Evolutionary conservation across 2,888 invertebrate species (phyloP), one percentile per base, ranked within the genome.

Genomic region (Monochamus alternatus): DNA sequence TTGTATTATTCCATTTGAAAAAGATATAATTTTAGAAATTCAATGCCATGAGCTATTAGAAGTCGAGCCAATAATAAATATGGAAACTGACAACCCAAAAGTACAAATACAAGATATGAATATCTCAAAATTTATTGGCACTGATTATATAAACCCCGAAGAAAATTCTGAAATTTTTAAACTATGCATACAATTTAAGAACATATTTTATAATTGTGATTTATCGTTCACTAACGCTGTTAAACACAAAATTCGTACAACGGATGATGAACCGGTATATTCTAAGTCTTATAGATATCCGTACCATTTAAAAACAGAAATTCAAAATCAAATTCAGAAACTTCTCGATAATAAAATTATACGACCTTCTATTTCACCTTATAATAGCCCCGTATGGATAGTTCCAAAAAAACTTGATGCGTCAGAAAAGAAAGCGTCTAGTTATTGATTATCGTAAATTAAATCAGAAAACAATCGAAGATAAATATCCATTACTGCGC

Each of bases 391-490:
- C 2, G 65, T 79, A 58, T 75, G 78, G n/a, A n/a, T n/a, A n/a
- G n/a, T n/a, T n/a, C n/a, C n/a, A n/a, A n/a, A n/a, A n/a, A n/a
- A n/a, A n/a, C 7, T 62, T 38, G 80, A 81, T 52, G 74, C 76
- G 3, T 75, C 75, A 22, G 79, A 76, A 12, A 78, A 71, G 71
- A 69, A 77, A 71, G 68, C 43, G 79, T 52, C 38, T 80, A 9
- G 76, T 79, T 7, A 67, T n/a, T n/a, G n/a, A n/a, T n/a, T n/a
- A n/a, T n/a, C n/a, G n/a, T n/a, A n/a, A n/a, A n/a, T n/a, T n/a
- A 32, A 76, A 74, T 59, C 58, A 67, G 51, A 74, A 73, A 73
- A 65, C 67, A 10, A 73, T 73, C 10, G 73, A 75, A 8, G 76
- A 77, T 14, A 75, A 69, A 59, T 77, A 75, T 68, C 78, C 76